Percentiles rank a stretch among this genome's conserved stretches.
phyloP scores from a whole-genome alignment of 92 coral and sea anemone genomes.

The Porites divaricata region DNA sequence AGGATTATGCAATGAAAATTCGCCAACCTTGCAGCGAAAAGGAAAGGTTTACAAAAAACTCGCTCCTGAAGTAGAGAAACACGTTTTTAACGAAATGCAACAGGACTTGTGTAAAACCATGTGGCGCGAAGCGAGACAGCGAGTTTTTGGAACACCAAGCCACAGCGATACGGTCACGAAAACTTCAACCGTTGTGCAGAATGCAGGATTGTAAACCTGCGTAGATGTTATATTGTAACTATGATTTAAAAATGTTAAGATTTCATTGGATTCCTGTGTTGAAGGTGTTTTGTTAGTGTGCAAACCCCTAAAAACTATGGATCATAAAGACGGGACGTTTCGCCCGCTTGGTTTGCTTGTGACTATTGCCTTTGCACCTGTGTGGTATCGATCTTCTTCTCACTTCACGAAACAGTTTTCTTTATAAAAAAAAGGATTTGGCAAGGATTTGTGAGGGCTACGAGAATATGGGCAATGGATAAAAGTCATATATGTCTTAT shows the following conservation, averaged over 20 bases:
- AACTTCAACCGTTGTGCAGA: neutral
- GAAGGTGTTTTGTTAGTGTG: neutral
- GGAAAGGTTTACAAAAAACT: conserved; percentile 82
- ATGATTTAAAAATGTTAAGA: neutral
- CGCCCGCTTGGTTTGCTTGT: neutral
- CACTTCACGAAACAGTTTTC: neutral
- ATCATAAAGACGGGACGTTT: neutral
- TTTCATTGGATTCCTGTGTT: neutral
- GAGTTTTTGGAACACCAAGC: conserved; percentile 74
- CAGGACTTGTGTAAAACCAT: conserved; percentile 74
- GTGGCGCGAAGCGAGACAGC: conserved; percentile 75
- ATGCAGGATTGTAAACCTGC: neutral
- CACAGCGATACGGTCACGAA: neutral
- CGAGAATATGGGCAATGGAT: too few species aligned
- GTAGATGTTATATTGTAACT: neutral
- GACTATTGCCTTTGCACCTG: neutral
- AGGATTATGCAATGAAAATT: conserved; percentile 60
- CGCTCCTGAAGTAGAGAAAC: conserved; percentile 81
- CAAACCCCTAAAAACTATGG: neutral
- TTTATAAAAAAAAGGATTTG: too few species aligned
- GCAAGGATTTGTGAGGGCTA: too few species aligned
- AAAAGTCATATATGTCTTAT: too few species aligned
- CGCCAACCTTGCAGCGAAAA: conserved; percentile 69
- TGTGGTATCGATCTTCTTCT: neutral
- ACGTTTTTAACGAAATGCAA: conserved; percentile 77